Conservation (phyloP, 1,140 invertebrate genomes). For the Philotrypesis tridentata region DNA sequence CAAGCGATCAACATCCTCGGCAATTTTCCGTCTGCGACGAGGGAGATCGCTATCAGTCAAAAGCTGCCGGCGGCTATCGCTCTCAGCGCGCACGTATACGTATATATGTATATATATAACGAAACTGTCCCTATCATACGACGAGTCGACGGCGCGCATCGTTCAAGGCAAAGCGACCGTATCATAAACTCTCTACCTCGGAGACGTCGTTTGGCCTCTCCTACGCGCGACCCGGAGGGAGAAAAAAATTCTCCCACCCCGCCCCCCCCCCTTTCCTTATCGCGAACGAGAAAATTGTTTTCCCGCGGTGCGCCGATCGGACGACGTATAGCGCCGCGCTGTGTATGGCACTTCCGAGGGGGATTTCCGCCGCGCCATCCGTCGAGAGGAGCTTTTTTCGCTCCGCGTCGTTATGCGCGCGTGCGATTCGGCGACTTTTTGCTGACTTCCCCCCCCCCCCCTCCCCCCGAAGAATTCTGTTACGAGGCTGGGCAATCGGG, state of each 20-base stretch:
- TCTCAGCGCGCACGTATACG: too few relatives aligned
- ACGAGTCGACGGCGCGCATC: not conserved
- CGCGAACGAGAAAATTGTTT: not conserved
- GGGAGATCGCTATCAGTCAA: not conserved
- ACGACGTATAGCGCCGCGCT: not conserved
- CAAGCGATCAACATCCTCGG: slow-evolving; percentile 16
- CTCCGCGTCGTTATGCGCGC: too few relatives aligned
- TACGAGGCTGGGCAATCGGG: too few relatives aligned
- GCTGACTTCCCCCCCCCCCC: too few relatives aligned
- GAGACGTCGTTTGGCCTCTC: too few relatives aligned
- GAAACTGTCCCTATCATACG: too few relatives aligned
- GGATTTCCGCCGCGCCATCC: not conserved
- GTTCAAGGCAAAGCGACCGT: not conserved
- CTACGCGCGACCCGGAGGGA: too few relatives aligned
- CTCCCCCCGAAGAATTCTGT: not conserved
- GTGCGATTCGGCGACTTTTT: not conserved
- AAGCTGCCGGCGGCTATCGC: not conserved
- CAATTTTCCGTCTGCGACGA: slow-evolving; percentile 1
- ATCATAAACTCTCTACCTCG: not conserved
- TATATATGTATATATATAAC: not conserved
- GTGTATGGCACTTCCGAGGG: not conserved
- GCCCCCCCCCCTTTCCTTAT: not conserved
- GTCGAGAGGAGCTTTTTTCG: not conserved
- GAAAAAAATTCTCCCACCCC: not conserved
- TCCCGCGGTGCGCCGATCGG: not conserved